phyloP scores from a whole-genome alignment of 2,797 vertebrate species.

The Melanotaenia parkinsoni region DNA sequence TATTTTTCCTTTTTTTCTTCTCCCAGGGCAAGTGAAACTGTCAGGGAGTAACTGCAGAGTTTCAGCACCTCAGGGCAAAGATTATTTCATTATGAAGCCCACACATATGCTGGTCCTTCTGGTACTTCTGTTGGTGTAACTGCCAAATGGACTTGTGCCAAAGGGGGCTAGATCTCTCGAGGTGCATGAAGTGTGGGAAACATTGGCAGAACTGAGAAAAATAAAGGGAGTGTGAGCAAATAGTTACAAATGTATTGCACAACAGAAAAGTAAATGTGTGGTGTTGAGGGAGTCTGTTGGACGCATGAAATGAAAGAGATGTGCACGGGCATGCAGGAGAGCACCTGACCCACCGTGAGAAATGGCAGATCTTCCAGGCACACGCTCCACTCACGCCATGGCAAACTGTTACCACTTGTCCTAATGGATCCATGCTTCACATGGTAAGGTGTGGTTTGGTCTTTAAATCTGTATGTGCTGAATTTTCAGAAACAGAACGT shows the following conservation, averaged over 20 bases:
- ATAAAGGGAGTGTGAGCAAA: slow-evolving; percentile 51
- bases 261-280: slow-evolving; percentile 41
- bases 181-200: slow-evolving; percentile 75
- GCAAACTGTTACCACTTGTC: slow-evolving; percentile 53
- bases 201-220: slow-evolving; percentile 24
- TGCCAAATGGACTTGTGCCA: slow-evolving; percentile 69
- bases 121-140: slow-evolving; percentile 63
- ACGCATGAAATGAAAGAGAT: slow-evolving; percentile 44
- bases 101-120: slow-evolving; percentile 68
- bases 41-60: slow-evolving; percentile 69
- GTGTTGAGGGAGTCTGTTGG: slow-evolving; percentile 38
- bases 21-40: slow-evolving; percentile 73
- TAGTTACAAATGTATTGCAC: slow-evolving; percentile 52
- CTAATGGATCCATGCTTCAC: slow-evolving; percentile 19
- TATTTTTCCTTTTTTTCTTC: slow-evolving; percentile 33
- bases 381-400: slow-evolving; percentile 47
- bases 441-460: slow-evolving; percentile 37
- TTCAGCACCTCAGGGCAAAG: slow-evolving; percentile 79
- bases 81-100: slow-evolving; percentile 77
- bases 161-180: slow-evolving; percentile 69
- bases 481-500: slow-evolving; percentile 31
- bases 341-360: slow-evolving; percentile 73
- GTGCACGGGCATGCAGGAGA: slow-evolving; percentile 63
- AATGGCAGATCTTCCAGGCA: slow-evolving; percentile 57
- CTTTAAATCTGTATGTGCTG: slow-evolving; percentile 37